Percentiles rank a stretch among this genome's conserved stretches.
Evolutionary conservation across 2,113 vertebrate genomes (phyloP).

Genomic region (Halichoeres trimaculatus): DNA sequence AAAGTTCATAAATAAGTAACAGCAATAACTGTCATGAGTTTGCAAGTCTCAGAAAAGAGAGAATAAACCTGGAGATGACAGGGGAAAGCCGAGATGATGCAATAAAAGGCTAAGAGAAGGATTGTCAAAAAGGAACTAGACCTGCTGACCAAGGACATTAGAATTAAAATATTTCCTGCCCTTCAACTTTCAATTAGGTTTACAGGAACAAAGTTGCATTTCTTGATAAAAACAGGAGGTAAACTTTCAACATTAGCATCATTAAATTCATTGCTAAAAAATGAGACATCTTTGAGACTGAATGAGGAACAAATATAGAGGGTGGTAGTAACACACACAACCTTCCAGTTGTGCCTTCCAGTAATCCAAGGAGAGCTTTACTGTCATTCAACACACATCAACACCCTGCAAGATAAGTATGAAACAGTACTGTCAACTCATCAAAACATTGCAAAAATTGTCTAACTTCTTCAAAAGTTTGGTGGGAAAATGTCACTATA

Average conservation of each 20-base stretch:
- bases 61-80: conserved; percentile 40
- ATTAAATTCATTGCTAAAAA: neutral
- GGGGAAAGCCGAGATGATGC: conserved; percentile 57
- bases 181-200: conserved; percentile 23
- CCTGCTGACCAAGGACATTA: conserved; percentile 56
- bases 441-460: neutral
- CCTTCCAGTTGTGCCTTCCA: neutral
- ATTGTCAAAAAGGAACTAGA: conserved; percentile 58
- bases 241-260: conserved; percentile 1
- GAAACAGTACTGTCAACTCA: neutral
- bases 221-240: conserved; percentile 16
- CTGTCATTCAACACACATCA: neutral
- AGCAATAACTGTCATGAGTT: conserved; percentile 21
- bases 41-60: conserved; percentile 39
- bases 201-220: conserved; percentile 18
- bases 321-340: neutral
- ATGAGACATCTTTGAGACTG: conserved; percentile 18
- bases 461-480: conserved; percentile 54
- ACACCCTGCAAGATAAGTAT: neutral
- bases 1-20: neutral
- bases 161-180: conserved; percentile 40
- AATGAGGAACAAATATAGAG: neutral
- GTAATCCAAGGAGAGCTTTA: neutral
- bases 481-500: neutral
- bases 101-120: conserved; percentile 47